phyloP scores from a whole-genome alignment of 2,797 vertebrate species.

The Semotilus atromaculatus region DNA sequence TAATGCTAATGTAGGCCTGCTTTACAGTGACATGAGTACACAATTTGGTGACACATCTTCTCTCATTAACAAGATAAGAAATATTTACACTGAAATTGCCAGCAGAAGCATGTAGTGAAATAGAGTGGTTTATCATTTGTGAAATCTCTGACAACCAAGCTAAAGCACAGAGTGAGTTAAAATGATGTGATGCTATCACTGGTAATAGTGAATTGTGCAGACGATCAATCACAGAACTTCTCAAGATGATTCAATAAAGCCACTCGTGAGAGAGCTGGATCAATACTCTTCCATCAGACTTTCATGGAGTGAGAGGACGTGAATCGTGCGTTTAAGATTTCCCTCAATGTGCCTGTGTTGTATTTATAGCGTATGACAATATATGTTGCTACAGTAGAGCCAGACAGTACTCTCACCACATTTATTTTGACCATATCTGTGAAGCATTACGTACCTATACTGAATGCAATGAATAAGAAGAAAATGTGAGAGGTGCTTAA shows the following conservation, averaged over 20 bases:
- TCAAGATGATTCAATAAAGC: conserved; percentile 60
- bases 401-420: neutral
- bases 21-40: conserved; percentile 9
- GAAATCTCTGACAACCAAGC: conserved; percentile 1
- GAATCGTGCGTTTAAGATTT: conserved; percentile 1
- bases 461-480: neutral
- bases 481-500: neutral
- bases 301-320: conserved; percentile 15
- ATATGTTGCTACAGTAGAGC: neutral
- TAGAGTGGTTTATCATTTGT: neutral
- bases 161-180: conserved; percentile 1
- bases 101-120: neutral
- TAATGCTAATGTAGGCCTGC: neutral
- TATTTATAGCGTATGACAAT: conserved; percentile 28
- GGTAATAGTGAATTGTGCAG: conserved; percentile 55
- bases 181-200: conserved; percentile 25
- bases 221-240: conserved; percentile 49
- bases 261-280: conserved; percentile 61
- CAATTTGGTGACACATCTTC: neutral
- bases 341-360: neutral
- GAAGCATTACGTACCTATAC: neutral
- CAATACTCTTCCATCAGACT: conserved; percentile 58
- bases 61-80: neutral
- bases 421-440: neutral
- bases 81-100: neutral